phyloP scores from a whole-genome alignment of 2,797 vertebrate genomes.

The Hemibagrus guttatus region DNA sequence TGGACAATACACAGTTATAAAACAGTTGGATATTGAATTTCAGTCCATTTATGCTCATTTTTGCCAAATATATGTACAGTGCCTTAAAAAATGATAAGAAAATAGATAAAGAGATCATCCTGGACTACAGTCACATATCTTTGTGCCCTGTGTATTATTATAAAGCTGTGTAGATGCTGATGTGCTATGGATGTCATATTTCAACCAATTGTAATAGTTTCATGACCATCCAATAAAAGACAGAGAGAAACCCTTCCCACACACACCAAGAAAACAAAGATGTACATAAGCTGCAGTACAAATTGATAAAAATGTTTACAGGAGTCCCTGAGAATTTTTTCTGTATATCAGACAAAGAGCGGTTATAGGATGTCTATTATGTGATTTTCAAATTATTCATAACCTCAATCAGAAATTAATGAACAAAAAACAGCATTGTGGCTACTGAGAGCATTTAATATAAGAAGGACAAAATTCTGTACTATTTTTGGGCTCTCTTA shows the following conservation, averaged over 20 bases:
- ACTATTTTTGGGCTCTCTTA: not conserved
- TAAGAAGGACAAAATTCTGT: not conserved
- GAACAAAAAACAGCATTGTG: not conserved
- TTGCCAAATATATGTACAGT: not conserved
- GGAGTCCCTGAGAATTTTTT: conserved; percentile 16
- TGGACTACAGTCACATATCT: not conserved
- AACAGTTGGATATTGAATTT: conserved; percentile 6
- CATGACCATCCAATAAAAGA: not conserved
- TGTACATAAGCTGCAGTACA: conserved; percentile 1
- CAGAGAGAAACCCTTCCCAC: not conserved
- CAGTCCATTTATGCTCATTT: conserved; percentile 9
- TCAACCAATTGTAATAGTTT: not conserved
- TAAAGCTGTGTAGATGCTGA: not conserved
- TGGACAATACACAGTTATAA: conserved; percentile 22
- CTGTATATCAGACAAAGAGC: not conserved
- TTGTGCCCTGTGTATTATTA: not conserved
- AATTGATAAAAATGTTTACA: not conserved
- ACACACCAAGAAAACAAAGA: not conserved
- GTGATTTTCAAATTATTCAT: not conserved
- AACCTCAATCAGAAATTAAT: not conserved
- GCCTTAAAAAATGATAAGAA: not conserved
- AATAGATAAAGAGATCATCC: not conserved
- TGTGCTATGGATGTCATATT: not conserved
- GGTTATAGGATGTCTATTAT: not conserved
- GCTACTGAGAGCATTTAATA: not conserved